Conservation (phyloP, 30 jellyfish, hydroid and myxozoan genomes). For the Catostylus mosaicus region DNA sequence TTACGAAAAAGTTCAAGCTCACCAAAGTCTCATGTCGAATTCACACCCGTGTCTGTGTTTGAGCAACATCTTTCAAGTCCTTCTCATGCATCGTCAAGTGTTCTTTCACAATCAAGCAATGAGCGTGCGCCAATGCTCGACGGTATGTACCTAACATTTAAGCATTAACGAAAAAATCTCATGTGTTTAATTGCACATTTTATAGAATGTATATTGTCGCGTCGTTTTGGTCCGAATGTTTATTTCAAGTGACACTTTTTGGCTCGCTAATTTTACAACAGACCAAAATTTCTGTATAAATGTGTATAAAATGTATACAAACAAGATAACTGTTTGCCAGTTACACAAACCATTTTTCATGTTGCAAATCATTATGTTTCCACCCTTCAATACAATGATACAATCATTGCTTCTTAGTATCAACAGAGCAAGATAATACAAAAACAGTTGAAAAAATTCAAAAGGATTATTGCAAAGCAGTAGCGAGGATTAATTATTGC, state of each 20-base stretch:
- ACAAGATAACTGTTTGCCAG: no score
- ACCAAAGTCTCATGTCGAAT: constrained; percentile 62
- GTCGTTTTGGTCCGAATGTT: no score
- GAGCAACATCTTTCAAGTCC: constrained; percentile 69
- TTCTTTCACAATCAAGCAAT: constrained; percentile 65
- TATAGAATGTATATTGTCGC: no score
- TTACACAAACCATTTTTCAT: no score
- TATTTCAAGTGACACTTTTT: no score
- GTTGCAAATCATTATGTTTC: no score
- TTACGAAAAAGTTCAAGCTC: constrained; percentile 58
- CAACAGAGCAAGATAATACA: constrained; percentile 51
- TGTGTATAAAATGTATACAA: no score
- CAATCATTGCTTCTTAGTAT: neutral
- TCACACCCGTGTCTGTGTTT: constrained; percentile 68
- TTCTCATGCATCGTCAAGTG: constrained; percentile 61
- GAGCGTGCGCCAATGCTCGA: constrained; percentile 70
- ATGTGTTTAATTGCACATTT: no score
- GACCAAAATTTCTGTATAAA: no score
- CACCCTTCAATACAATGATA: no score
- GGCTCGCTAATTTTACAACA: no score
- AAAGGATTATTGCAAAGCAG: constrained; percentile 63
- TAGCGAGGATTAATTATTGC: constrained; percentile 70
- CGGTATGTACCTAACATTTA: constrained; percentile 31
- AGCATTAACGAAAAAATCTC: no score
- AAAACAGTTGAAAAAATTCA: constrained; percentile 62